Percentiles rank a stretch among this genome's conserved stretches.
Evolutionary conservation across 1,140 invertebrate species (phyloP).

Genomic region (Drosophila mojavensis): DNA sequence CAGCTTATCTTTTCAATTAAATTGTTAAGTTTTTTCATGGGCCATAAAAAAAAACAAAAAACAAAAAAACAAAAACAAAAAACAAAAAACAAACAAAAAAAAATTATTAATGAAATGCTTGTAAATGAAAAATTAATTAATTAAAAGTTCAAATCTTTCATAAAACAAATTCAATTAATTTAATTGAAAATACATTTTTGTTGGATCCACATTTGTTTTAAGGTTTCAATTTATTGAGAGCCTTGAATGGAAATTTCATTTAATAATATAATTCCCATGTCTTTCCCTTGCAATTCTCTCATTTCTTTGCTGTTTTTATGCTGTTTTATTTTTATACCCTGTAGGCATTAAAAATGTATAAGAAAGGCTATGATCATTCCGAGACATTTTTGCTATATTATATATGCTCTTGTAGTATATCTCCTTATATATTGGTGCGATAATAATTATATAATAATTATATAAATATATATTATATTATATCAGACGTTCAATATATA

Average conservation of each 20-base stretch:
- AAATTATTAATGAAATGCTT: not conserved
- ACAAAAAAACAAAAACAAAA: too few species aligned
- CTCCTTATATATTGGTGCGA: too few species aligned
- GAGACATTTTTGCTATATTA: not conserved
- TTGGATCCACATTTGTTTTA: too few species aligned
- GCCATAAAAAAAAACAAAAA: too few species aligned
- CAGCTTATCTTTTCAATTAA: constrained; percentile 5
- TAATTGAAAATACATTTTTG: too few species aligned
- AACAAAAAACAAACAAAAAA: too few species aligned
- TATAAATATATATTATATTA: not conserved
- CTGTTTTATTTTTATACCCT: not conserved
- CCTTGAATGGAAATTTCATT: too few species aligned
- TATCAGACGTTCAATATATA: too few species aligned
- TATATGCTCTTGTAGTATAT: not conserved
- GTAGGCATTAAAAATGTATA: not conserved
- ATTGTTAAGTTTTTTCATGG: not conserved
- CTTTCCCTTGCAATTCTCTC: not conserved
- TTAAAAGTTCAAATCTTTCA: too few species aligned
- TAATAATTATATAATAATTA: too few species aligned
- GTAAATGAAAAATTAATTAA: not conserved
- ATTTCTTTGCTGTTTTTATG: not conserved
- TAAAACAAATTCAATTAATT: too few species aligned
- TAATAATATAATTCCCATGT: not conserved
- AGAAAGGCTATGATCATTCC: not conserved
- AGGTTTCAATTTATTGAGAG: too few species aligned